Percentiles rank a stretch among this genome's conserved stretches.
Evolutionary conservation across 2,797 vertebrate species (phyloP).

Genomic region (Echeneis naucrates): DNA sequence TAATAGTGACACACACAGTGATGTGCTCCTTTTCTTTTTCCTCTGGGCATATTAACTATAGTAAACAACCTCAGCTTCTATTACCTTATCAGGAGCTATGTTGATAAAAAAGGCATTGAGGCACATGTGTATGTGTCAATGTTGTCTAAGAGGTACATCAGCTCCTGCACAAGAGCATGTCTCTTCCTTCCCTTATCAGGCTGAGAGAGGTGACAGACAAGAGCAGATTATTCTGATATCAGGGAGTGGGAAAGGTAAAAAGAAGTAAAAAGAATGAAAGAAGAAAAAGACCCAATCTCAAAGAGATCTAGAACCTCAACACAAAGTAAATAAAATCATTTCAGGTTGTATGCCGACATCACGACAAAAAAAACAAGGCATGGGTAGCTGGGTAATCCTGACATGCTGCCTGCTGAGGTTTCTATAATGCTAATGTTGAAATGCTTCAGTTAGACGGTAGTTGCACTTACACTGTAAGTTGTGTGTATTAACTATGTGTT

Average conservation of each 20-base stretch:
- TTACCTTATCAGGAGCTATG: conserved; percentile 60
- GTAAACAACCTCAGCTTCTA: conserved; percentile 54
- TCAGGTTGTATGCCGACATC: conserved; percentile 1
- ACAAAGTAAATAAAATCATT: conserved; percentile 25
- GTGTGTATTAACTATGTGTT: background rate
- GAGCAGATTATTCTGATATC: conserved; percentile 68
- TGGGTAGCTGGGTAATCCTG: conserved; percentile 3
- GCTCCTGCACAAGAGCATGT: conserved; percentile 61
- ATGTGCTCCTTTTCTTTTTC: no score
- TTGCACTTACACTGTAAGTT: background rate
- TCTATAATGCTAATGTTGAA: conserved; percentile 5
- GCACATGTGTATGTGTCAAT: conserved; percentile 62
- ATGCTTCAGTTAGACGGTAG: background rate
- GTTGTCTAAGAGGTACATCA: conserved; percentile 68
- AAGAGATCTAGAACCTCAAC: conserved; percentile 25
- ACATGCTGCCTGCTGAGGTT: background rate
- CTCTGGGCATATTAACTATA: conserved; percentile 31
- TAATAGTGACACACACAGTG: no score
- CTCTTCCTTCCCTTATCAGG: conserved; percentile 66
- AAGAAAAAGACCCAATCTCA: conserved; percentile 30
- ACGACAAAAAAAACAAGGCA: background rate
- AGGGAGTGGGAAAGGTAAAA: conserved; percentile 25
- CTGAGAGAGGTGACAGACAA: conserved; percentile 68
- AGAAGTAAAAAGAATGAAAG: conserved; percentile 12
- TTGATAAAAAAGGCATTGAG: conserved; percentile 54